Percentiles rank a stretch among this genome's conserved stretches.
Conservation (phyloP, 2,888 invertebrate genomes). For the Heliconius ismenius region DNA sequence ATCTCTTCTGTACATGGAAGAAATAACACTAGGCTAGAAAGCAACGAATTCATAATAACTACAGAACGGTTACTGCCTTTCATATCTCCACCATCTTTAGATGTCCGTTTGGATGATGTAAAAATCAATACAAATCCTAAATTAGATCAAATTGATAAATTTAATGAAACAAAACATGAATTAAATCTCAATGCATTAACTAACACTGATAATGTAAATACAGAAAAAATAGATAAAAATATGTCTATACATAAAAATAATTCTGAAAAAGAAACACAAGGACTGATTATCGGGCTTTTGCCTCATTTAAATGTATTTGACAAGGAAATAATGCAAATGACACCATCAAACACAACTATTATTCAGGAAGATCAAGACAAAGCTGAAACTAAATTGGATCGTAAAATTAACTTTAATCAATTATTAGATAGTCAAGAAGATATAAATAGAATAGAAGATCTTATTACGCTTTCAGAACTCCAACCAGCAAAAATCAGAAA, state of each 20-base stretch:
- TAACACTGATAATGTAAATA: not conserved
- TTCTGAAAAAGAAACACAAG: constrained; percentile 47
- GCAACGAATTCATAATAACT: not conserved
- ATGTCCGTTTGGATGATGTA: not conserved
- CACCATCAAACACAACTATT: constrained; percentile 5
- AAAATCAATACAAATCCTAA: not conserved
- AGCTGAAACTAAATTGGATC: constrained; percentile 29
- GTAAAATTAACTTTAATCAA: constrained; percentile 12
- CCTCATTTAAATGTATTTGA: constrained; percentile 36
- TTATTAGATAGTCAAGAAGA: constrained; percentile 33
- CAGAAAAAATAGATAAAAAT: not conserved
- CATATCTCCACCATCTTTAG: not conserved
- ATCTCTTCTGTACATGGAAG: constrained; percentile 23
- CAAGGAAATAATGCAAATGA: constrained; percentile 27
- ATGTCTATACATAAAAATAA: constrained; percentile 38
- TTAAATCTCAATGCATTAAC: not conserved
- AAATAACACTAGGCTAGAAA: constrained; percentile 2
- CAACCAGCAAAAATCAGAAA: constrained; percentile 66
- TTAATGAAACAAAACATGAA: not conserved
- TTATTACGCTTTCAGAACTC: constrained; percentile 53
- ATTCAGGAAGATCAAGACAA: constrained; percentile 26
- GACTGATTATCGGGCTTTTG: constrained; percentile 48
- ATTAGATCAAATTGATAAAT: not conserved
- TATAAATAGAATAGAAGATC: constrained; percentile 53
- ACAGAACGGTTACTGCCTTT: not conserved